Evolutionary conservation across 2,113 vertebrate species (phyloP).

Genomic region (Leucosticte australis): DNA sequence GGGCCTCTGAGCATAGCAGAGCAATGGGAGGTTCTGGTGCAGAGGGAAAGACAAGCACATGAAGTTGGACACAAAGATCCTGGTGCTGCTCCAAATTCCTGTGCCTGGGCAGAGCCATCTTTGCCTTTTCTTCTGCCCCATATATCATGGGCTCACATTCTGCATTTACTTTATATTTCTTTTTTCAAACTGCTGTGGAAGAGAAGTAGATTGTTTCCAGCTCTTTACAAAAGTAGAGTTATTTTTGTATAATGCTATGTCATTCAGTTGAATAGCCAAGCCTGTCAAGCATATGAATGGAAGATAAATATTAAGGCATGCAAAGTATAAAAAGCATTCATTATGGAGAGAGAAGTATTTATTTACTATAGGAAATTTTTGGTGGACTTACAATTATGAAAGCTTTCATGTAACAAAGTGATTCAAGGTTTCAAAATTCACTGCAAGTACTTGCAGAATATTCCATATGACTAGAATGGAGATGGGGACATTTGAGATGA

Average conservation of each 20-base stretch:
- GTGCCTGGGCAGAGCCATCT: not conserved
- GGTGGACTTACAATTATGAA: not conserved
- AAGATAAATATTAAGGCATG: not conserved
- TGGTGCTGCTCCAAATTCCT: not conserved
- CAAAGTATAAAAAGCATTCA: not conserved
- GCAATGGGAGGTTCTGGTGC: not conserved
- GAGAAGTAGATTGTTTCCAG: not conserved
- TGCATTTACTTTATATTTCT: not conserved
- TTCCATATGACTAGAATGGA: not conserved
- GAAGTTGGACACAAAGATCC: not conserved
- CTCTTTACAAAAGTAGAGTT: not conserved
- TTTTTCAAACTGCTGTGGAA: not conserved
- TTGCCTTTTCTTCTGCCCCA: not conserved
- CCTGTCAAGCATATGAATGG: not conserved
- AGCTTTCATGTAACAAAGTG: not conserved
- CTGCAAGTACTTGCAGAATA: not conserved
- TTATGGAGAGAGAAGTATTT: not conserved
- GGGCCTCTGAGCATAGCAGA: not conserved
- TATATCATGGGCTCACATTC: not conserved
- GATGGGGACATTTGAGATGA: not conserved
- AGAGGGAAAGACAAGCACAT: fast-evolving
- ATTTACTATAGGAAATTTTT: not conserved
- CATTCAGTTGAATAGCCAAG: not conserved
- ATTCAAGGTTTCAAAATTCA: conserved; percentile 8
- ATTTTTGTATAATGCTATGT: not conserved